Conservation (phyloP, 1,140 invertebrate species). For the Phymastichus coffea region DNA sequence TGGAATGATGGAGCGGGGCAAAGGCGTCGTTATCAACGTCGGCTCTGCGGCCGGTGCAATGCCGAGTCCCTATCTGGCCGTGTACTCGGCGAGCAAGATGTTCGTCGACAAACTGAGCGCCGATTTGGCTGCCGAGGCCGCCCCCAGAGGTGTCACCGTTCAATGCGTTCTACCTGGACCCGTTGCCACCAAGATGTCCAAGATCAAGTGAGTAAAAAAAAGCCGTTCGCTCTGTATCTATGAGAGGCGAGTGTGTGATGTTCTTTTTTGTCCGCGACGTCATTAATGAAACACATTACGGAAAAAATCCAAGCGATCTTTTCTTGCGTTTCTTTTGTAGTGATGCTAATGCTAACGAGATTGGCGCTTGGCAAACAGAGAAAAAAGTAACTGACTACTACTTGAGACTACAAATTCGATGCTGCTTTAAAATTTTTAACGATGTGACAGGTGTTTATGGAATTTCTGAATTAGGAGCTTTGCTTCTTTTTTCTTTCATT, state of each 20-base stretch:
- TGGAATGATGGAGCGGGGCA: conserved; percentile 79
- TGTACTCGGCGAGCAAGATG: conserved; percentile 89
- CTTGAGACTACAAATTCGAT: no score
- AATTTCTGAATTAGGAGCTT: no score
- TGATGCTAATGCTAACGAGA: no score
- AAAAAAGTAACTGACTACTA: no score
- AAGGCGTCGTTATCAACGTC: conserved; percentile 90
- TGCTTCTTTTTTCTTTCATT: no score
- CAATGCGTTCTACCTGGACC: conserved; percentile 86
- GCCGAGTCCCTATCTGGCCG: conserved; percentile 79
- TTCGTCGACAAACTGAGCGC: conserved; percentile 84
- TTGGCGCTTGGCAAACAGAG: no score
- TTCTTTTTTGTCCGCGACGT: neutral
- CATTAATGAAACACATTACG: neutral
- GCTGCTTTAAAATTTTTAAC: no score
- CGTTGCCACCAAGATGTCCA: conserved; percentile 92
- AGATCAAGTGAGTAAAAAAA: conserved; percentile 67
- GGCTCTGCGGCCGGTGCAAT: conserved; percentile 80
- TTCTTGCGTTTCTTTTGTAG: no score
- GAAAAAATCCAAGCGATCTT: no score
- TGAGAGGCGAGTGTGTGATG: neutral
- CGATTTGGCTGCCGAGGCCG: conserved; percentile 79
- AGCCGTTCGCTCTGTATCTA: neutral
- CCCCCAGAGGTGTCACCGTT: conserved; percentile 73
- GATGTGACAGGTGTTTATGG: no score